These are phyloP conservation scores for Catharus fuscescens DNA, from an alignment of 2,113 vertebrate genomes.

Conservation along the genomic window DNA sequence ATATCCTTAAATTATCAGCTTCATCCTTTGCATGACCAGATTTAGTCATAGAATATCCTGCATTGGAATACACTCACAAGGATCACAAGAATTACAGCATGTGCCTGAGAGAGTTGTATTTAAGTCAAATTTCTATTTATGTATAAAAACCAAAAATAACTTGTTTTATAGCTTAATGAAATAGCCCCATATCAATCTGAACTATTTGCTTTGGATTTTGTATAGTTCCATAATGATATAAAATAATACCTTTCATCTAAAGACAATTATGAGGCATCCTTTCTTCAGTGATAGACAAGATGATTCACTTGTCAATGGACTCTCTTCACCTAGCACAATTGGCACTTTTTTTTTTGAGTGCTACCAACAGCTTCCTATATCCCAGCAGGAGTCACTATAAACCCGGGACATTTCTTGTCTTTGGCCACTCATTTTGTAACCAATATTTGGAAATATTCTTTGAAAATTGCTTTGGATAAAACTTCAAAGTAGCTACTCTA, in stretches of 20 bases:
- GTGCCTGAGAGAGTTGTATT: background rate
- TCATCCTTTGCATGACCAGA: background rate
- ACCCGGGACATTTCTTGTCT: background rate
- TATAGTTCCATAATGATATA: background rate
- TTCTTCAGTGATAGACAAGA: background rate
- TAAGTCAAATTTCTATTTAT: background rate
- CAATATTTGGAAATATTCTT: background rate
- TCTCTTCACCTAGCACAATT: background rate
- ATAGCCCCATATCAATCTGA: background rate
- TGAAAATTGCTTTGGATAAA: constrained; percentile 8
- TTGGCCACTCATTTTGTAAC: background rate
- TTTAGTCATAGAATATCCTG: background rate
- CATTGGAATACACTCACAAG: background rate
- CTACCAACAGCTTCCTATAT: background rate
- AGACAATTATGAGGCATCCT: background rate
- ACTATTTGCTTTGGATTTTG: background rate
- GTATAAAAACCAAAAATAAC: fast-evolving
- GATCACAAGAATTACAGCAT: background rate
- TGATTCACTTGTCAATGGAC: background rate
- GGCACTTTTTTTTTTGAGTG: background rate
- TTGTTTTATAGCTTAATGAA: background rate
- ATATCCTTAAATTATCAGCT: background rate
- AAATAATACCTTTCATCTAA: background rate
- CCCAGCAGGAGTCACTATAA: background rate
- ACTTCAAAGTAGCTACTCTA: background rate